phyloP scores from a whole-genome alignment of 2,797 vertebrate genomes.

The Danio tinwini region DNA sequence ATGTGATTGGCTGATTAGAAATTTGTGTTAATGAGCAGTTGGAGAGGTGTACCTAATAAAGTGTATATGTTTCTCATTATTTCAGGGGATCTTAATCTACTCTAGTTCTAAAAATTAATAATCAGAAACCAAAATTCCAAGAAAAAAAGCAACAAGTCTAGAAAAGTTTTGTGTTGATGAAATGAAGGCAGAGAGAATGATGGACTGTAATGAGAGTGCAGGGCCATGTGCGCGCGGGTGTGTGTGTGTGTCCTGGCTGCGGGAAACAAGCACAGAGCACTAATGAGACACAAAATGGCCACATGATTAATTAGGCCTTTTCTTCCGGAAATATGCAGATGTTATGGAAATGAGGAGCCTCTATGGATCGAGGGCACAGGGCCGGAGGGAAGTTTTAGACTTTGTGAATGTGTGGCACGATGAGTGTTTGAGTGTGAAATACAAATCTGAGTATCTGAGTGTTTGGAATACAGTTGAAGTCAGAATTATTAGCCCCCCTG shows the following conservation, averaged over 20 bases:
- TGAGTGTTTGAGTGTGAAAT: neutral
- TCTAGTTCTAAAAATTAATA: neutral
- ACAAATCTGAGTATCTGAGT: neutral
- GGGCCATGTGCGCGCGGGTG: too few relatives aligned
- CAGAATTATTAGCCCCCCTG: too few relatives aligned
- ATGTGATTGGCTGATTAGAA: too few relatives aligned
- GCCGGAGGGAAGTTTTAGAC: slow-evolving; percentile 2
- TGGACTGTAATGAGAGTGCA: slow-evolving; percentile 24
- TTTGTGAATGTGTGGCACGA: neutral
- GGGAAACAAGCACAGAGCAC: slow-evolving; percentile 54
- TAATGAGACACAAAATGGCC: slow-evolving; percentile 75
- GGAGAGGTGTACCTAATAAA: too few relatives aligned
- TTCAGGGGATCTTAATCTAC: too few relatives aligned
- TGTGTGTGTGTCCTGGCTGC: slow-evolving; percentile 47
- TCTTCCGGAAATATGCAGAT: slow-evolving; percentile 72
- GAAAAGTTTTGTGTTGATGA: neutral
- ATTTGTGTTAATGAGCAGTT: too few relatives aligned
- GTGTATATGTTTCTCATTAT: too few relatives aligned
- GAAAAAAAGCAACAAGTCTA: neutral
- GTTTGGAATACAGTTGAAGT: too few relatives aligned
- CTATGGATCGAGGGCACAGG: slow-evolving; percentile 36
- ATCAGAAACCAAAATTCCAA: too few relatives aligned
- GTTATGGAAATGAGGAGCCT: slow-evolving; percentile 69
- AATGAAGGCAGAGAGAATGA: neutral
- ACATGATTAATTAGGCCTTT: slow-evolving; percentile 78